Conservation (phyloP, 2,113 vertebrate species). For the Bubalus kerabau region DNA sequence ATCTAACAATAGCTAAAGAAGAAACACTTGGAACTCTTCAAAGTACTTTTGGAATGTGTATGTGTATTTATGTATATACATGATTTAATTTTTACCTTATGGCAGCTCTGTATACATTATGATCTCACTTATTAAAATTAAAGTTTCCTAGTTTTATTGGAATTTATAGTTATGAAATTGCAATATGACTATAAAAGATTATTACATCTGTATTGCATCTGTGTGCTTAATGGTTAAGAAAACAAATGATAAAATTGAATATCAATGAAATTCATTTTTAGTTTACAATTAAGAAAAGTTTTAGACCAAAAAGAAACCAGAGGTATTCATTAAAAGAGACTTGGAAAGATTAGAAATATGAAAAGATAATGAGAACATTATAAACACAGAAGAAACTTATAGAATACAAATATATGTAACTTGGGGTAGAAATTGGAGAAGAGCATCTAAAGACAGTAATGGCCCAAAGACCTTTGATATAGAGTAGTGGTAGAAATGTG, state of each 20-base stretch:
- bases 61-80: slow-evolving; percentile 24
- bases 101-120: slow-evolving; percentile 38
- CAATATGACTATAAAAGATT: slow-evolving; percentile 44
- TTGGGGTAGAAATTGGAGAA: neutral
- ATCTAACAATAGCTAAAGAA: slow-evolving; percentile 28
- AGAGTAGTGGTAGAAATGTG: neutral
- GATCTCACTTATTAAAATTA: slow-evolving; percentile 53
- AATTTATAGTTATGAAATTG: slow-evolving; percentile 48
- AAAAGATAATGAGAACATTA: neutral
- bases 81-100: slow-evolving; percentile 26
- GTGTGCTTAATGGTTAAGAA: slow-evolving; percentile 49
- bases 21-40: neutral
- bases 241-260: slow-evolving; percentile 38
- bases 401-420: neutral
- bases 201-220: slow-evolving; percentile 57
- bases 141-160: slow-evolving; percentile 51
- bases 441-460: neutral
- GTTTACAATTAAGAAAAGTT: slow-evolving; percentile 24
- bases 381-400: neutral
- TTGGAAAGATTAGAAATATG: slow-evolving; percentile 18
- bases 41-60: slow-evolving; percentile 16
- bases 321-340: slow-evolving; percentile 3
- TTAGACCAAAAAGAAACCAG: slow-evolving; percentile 28
- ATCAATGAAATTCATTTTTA: slow-evolving; percentile 23
- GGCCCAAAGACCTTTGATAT: neutral